Evolutionary conservation across 2,113 vertebrate genomes (phyloP).

Genomic region (Ardeotis arabs): DNA sequence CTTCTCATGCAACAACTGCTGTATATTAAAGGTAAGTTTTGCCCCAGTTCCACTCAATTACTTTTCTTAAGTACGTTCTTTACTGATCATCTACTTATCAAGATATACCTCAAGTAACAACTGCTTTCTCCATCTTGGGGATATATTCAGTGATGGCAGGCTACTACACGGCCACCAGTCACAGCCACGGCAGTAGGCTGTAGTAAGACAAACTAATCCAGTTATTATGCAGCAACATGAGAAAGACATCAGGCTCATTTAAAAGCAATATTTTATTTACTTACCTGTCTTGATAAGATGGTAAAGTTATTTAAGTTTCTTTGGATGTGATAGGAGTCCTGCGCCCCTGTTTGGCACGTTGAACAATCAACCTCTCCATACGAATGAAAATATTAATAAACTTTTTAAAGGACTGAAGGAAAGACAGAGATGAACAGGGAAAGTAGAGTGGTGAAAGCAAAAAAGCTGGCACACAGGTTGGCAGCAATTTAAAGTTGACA

Average conservation of each 20-base stretch:
- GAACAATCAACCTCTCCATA: neutral
- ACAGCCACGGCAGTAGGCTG: accelerated
- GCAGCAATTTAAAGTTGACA: neutral
- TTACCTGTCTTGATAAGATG: neutral
- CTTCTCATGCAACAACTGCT: neutral
- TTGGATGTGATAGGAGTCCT: neutral
- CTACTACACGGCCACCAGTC: neutral
- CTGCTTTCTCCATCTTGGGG: neutral
- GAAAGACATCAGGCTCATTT: neutral
- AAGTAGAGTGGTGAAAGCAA: neutral
- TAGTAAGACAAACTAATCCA: neutral
- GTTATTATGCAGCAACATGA: neutral
- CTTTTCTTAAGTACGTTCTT: neutral
- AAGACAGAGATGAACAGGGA: neutral
- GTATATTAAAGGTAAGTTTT: neutral
- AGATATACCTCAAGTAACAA: neutral
- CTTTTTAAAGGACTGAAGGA: neutral
- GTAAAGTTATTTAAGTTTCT: neutral
- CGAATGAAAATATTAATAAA: neutral
- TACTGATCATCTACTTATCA: neutral
- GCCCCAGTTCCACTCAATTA: neutral
- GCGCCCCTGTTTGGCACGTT: neutral
- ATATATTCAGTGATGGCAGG: neutral
- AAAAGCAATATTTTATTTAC: neutral
- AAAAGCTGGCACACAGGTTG: neutral